A percentile compares a stretch with the other conserved stretches of the same genome.
Conservation (phyloP, 2,888 invertebrate genomes). For the Drosophila yooni region DNA sequence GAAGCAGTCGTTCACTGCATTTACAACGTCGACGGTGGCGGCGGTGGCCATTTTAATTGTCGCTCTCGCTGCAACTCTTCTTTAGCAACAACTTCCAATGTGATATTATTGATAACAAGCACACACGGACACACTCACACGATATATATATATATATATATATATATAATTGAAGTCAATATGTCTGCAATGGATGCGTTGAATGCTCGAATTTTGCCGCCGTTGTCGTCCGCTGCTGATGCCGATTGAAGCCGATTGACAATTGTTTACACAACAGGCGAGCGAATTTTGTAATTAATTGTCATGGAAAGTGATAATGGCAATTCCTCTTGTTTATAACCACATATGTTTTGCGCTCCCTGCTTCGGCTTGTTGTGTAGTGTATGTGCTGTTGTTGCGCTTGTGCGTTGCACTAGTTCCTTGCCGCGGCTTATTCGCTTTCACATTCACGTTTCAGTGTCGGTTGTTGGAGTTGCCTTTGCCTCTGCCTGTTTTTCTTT, state of each 20-base stretch:
- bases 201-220: slow-evolving; percentile 14
- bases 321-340: slow-evolving; percentile 38
- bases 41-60: slow-evolving; percentile 90
- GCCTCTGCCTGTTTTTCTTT: slow-evolving; percentile 43
- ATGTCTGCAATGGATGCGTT: slow-evolving; percentile 25
- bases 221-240: background rate
- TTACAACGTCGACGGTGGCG: slow-evolving; percentile 85
- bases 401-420: slow-evolving; percentile 48
- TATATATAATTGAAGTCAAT: slow-evolving; percentile 28
- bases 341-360: slow-evolving; percentile 43
- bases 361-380: slow-evolving; percentile 18
- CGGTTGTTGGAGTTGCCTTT: slow-evolving; percentile 51
- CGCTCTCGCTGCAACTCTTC: slow-evolving; percentile 46
- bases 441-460: slow-evolving; percentile 57
- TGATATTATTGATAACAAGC: slow-evolving; percentile 34
- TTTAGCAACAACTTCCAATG: slow-evolving; percentile 33
- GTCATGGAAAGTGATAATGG: slow-evolving; percentile 27
- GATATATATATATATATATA: slow-evolving; percentile 27
- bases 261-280: slow-evolving; percentile 57
- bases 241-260: slow-evolving; percentile 9
- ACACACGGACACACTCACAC: background rate
- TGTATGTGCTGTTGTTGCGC: slow-evolving; percentile 20
- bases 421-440: slow-evolving; percentile 58
- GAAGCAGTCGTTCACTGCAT: slow-evolving; percentile 94
- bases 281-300: slow-evolving; percentile 29